Evolutionary conservation across 1,140 invertebrate genomes (phyloP).

Genomic region (Leptinotarsa undecemlineata): DNA sequence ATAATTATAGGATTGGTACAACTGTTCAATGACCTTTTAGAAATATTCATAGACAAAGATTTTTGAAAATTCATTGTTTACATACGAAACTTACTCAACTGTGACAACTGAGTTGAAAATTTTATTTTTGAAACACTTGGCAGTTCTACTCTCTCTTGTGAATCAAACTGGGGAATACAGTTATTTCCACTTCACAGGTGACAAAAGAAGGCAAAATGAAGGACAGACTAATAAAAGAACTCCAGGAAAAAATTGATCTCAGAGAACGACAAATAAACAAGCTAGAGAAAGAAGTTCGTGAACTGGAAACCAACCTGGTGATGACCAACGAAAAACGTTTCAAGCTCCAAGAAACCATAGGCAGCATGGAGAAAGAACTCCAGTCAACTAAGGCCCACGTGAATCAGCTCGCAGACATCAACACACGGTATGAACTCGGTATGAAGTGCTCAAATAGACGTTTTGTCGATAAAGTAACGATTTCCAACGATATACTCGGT

Average conservation of each 20-base stretch:
- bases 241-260: slow-evolving; percentile 38
- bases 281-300: slow-evolving; percentile 39
- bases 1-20: too few species aligned
- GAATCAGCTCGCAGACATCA: slow-evolving; percentile 39
- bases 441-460: slow-evolving; percentile 19
- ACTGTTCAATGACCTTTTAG: too few species aligned
- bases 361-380: slow-evolving; percentile 47
- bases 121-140: too few species aligned
- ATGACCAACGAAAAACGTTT: slow-evolving; percentile 48
- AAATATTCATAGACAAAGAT: too few species aligned
- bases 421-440: slow-evolving; percentile 45
- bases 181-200: slow-evolving; percentile 22
- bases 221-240: slow-evolving; percentile 39
- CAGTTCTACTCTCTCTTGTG: too few species aligned
- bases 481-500: neutral
- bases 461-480: neutral
- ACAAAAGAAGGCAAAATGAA: slow-evolving; percentile 34
- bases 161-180: too few species aligned
- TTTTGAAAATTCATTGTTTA: too few species aligned
- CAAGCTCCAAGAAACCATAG: slow-evolving; percentile 50
- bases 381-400: slow-evolving; percentile 45
- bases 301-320: slow-evolving; percentile 43
- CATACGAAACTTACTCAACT: too few species aligned
- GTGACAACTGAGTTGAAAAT: too few species aligned
- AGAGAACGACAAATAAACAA: slow-evolving; percentile 35